Conservation (phyloP, 2,113 vertebrate genomes). For the Cyprichromis sp. region DNA sequence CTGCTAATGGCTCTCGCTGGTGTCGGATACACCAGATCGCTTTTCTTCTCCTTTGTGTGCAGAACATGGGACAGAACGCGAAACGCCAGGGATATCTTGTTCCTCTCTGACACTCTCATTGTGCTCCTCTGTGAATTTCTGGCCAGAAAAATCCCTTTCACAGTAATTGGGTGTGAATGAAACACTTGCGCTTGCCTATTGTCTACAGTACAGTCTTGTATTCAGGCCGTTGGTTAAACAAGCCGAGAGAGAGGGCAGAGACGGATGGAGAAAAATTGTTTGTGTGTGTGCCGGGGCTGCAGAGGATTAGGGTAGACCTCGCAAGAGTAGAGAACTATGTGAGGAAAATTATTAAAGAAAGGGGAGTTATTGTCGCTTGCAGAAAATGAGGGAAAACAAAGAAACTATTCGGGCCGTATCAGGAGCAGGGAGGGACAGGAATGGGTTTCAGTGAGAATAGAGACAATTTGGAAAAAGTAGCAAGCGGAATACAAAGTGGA, state of each 20-base stretch:
- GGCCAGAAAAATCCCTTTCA: constrained; percentile 47
- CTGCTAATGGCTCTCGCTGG: constrained; percentile 39
- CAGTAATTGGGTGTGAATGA: constrained; percentile 60
- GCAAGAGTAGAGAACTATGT: neutral
- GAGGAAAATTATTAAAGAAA: neutral
- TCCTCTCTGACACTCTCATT: constrained; percentile 47
- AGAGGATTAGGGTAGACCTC: neutral
- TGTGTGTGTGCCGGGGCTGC: neutral
- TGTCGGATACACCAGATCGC: constrained; percentile 39
- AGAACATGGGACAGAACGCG: constrained; percentile 33
- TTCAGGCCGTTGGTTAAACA: constrained; percentile 44
- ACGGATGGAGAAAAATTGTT: neutral
- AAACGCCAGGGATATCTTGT: constrained; percentile 47
- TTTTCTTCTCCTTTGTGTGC: constrained; percentile 48
- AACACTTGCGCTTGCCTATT: constrained; percentile 48
- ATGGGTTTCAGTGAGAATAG: neutral
- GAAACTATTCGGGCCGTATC: neutral
- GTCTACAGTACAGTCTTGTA: constrained; percentile 29
- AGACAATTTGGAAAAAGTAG: neutral
- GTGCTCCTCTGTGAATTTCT: constrained; percentile 42
- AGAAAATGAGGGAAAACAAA: neutral
- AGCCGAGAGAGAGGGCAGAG: constrained; percentile 20
- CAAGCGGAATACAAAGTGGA: neutral
- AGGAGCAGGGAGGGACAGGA: neutral
- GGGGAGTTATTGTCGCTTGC: neutral